Evolutionary conservation across 53 echinoderm and acorn worm genomes (phyloP).

Genomic region (Hippasteria phrygiana): DNA sequence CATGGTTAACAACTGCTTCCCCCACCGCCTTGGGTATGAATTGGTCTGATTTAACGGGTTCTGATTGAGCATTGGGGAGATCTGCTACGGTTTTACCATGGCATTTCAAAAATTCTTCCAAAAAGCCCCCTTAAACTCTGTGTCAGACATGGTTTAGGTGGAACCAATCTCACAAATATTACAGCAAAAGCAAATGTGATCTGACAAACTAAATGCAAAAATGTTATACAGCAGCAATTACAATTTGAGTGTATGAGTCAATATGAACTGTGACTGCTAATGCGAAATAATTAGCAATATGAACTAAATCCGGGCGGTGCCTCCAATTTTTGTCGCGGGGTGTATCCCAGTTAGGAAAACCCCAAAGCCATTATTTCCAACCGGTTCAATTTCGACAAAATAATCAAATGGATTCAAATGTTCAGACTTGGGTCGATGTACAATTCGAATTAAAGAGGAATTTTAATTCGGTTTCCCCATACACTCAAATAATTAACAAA

Average conservation of each 20-base stretch:
- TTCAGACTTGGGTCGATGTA: too few relatives aligned
- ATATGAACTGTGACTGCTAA: not conserved
- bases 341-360: not conserved
- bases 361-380: too few relatives aligned
- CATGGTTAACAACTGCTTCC: not conserved
- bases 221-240: too few relatives aligned
- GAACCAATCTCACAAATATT: not conserved
- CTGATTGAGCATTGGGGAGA: not conserved
- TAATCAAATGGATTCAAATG: too few relatives aligned
- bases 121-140: conserved; percentile 15
- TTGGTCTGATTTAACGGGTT: not conserved
- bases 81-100: conserved; percentile 59
- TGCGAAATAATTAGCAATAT: too few relatives aligned
- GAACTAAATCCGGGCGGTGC: conserved; percentile 17
- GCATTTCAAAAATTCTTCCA: conserved; percentile 11
- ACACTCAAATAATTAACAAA: too few relatives aligned
- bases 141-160: not conserved
- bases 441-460: too few relatives aligned
- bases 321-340: conserved; percentile 24
- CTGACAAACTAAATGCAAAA: not conserved
- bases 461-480: too few relatives aligned
- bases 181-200: too few relatives aligned
- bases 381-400: not conserved
- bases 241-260: not conserved
- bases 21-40: not conserved